A percentile compares a stretch with the other conserved stretches of the same genome.
Evolutionary conservation across 2,888 invertebrate species (phyloP).

Genomic region (Chirona hameri): DNA sequence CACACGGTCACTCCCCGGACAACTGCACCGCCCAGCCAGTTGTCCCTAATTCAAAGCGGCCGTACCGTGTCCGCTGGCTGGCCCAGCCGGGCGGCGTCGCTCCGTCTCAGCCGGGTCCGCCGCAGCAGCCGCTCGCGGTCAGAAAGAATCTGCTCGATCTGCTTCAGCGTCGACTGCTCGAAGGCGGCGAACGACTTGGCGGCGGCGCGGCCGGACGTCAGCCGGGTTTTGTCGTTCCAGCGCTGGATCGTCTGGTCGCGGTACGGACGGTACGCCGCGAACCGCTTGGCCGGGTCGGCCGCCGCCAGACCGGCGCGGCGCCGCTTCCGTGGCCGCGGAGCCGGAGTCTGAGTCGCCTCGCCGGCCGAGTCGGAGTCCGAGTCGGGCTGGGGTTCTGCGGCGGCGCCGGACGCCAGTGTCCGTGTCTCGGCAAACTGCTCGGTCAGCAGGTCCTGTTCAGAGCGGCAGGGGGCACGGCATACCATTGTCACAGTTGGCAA

Average conservation of each 20-base stretch:
- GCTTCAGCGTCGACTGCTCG: conserved; percentile 59
- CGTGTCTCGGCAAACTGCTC: conserved; percentile 29
- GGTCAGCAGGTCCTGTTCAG: conserved; percentile 13
- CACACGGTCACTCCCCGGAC: too few relatives aligned
- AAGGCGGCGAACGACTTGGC: conserved; percentile 56
- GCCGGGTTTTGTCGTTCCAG: conserved; percentile 89
- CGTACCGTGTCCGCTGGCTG: too few relatives aligned
- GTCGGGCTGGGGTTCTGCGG: not conserved
- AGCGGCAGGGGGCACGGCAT: too few relatives aligned
- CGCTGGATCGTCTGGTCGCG: conserved; percentile 80
- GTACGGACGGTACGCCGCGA: conserved; percentile 61
- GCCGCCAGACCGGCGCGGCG: conserved; percentile 24
- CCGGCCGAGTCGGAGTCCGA: not conserved
- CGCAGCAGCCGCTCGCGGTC: conserved; percentile 72
- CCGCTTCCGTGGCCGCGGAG: not conserved
- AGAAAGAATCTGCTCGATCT: conserved; percentile 78
- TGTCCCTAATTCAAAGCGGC: too few relatives aligned
- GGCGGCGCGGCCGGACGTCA: conserved; percentile 60
- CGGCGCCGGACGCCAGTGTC: conserved; percentile 48
- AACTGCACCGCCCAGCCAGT: too few relatives aligned
- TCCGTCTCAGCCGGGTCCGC: conserved; percentile 60
- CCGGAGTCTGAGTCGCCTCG: not conserved
- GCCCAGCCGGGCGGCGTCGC: conserved; percentile 29
- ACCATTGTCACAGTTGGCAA: too few relatives aligned
- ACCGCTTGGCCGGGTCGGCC: conserved; percentile 52